These are phyloP conservation scores for Stigmatopora argus DNA, from an alignment of 2,113 vertebrate species.

Conservation along the genomic window DNA sequence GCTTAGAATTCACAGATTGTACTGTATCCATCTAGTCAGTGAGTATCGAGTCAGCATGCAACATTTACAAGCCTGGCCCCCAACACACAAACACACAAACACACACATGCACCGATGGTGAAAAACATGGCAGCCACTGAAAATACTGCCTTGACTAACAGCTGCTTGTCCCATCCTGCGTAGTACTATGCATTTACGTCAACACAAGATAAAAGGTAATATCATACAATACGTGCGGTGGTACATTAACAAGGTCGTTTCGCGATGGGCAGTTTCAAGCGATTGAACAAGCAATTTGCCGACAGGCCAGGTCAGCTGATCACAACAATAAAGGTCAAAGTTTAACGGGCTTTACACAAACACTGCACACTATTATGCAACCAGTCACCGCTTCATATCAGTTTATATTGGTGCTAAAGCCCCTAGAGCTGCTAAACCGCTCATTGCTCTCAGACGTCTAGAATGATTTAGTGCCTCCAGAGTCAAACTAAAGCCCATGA, in stretches of 20 bases:
- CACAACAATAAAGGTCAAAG: conserved; percentile 27
- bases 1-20: conserved; percentile 30
- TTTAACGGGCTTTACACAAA: conserved; percentile 16
- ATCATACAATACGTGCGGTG: neutral
- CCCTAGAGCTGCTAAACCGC: neutral
- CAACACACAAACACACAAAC: conserved; percentile 30
- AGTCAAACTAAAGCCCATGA: conserved; percentile 25
- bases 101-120: conserved; percentile 72
- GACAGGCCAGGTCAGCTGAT: conserved; percentile 26
- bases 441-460: conserved; percentile 20
- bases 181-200: conserved; percentile 20
- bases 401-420: conserved; percentile 15
- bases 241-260: neutral
- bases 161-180: conserved; percentile 50
- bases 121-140: conserved; percentile 68
- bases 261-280: neutral
- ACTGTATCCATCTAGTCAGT: conserved; percentile 16
- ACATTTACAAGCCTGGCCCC: conserved; percentile 31
- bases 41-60: conserved; percentile 36
- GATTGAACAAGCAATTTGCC: conserved; percentile 15
- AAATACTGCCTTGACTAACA: conserved; percentile 80
- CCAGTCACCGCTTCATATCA: conserved; percentile 10
- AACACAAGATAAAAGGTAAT: neutral
- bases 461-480: conserved; percentile 21
- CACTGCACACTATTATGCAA: conserved; percentile 1